Evolutionary conservation across 2,888 invertebrate genomes (phyloP).

Genomic region (Phoenoteleia sp.): DNA sequence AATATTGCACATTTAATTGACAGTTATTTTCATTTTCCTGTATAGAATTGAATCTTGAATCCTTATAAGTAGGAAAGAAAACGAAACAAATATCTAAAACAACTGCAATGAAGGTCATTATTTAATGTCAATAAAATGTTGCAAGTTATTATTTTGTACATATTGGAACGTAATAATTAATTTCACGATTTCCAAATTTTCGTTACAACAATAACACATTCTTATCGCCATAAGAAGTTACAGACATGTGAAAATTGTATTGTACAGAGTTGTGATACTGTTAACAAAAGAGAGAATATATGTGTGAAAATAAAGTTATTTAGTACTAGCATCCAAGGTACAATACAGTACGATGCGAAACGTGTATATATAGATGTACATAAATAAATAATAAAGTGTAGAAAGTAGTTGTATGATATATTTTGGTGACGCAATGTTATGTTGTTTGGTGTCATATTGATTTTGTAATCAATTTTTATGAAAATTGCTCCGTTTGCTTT

Average conservation of each 20-base stretch:
- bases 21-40: not conserved
- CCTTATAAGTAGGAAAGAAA: no score
- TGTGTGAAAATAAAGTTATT: conserved; percentile 68
- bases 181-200: not conserved
- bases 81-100: no score
- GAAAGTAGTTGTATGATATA: no score
- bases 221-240: conserved; percentile 49
- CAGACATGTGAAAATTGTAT: conserved; percentile 55
- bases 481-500: no score
- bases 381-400: no score
- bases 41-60: no score
- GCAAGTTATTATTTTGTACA: conserved; percentile 13
- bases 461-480: no score
- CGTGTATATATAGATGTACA: conserved; percentile 71
- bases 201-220: conserved; percentile 29
- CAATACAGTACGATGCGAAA: conserved; percentile 37
- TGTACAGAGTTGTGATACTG: conserved; percentile 71
- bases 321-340: conserved; percentile 55
- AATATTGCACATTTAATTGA: conserved; percentile 37
- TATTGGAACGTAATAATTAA: conserved; percentile 23
- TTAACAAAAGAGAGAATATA: conserved; percentile 68
- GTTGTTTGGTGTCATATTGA: no score
- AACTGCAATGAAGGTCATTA: no score
- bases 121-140: conserved; percentile 43
- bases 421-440: no score